Evolutionary conservation across 2,113 vertebrate species (phyloP).

Genomic region (Paramormyrops kingsleyae): DNA sequence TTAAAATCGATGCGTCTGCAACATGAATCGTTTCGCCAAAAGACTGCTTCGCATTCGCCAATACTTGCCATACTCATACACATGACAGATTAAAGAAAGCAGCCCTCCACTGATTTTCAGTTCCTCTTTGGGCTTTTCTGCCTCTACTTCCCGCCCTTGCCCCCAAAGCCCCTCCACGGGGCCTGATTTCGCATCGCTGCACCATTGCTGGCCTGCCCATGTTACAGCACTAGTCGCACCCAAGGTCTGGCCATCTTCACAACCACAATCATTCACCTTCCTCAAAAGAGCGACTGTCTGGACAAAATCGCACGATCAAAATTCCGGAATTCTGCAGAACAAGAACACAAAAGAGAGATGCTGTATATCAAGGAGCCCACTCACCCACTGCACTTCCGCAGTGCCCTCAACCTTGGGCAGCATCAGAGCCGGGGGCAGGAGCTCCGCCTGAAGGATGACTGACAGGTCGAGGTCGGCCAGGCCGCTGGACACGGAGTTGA

Average conservation of each 20-base stretch:
- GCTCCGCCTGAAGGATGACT: conserved; percentile 66
- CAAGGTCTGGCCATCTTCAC: not conserved
- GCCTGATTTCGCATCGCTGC: not conserved
- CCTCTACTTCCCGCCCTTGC: not conserved
- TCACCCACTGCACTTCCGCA: conserved; percentile 86
- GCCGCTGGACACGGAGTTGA: conserved; percentile 89
- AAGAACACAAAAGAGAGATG: not conserved
- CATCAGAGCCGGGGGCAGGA: conserved; percentile 87
- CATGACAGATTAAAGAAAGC: not conserved
- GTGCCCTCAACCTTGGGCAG: conserved; percentile 85
- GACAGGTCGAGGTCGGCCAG: conserved; percentile 80
- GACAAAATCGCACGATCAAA: not conserved
- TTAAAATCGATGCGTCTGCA: not conserved
- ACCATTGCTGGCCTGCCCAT: not conserved
- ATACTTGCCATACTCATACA: not conserved
- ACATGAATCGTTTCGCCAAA: not conserved
- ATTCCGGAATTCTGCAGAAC: not conserved
- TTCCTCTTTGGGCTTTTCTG: not conserved
- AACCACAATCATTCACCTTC: not conserved
- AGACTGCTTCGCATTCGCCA: not conserved
- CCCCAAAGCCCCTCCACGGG: not conserved
- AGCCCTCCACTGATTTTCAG: not conserved
- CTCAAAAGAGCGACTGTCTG: not conserved
- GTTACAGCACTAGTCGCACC: no score
- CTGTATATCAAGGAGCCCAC: conserved; percentile 24